Evolutionary conservation across 2,113 vertebrate genomes (phyloP).

Genomic region (Tetrax tetrax): DNA sequence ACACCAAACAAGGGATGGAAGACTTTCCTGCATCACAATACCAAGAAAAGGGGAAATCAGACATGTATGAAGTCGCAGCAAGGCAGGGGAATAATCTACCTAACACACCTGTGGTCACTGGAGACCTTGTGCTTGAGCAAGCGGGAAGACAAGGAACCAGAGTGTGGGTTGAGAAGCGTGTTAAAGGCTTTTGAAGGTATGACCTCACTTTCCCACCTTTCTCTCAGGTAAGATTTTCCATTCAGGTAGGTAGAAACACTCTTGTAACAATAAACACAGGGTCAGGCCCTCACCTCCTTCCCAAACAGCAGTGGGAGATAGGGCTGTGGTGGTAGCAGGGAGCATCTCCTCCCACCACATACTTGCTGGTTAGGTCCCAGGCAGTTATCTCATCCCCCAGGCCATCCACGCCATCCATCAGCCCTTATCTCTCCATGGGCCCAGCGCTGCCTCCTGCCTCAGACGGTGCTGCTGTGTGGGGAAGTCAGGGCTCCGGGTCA

Average conservation of each 20-base stretch:
- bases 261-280: background rate
- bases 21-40: background rate
- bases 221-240: background rate
- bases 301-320: background rate
- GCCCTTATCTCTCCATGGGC: background rate
- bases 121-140: fast-evolving
- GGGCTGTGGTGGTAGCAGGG: background rate
- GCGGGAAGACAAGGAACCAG: background rate
- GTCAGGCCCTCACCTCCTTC: background rate
- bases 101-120: fast-evolving
- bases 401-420: background rate
- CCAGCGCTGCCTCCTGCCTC: fast-evolving
- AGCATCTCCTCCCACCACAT: conserved; percentile 17
- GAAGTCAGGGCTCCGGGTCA: fast-evolving
- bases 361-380: background rate
- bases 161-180: fast-evolving
- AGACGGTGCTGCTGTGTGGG: fast-evolving
- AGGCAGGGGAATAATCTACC: background rate
- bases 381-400: background rate
- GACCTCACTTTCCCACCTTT: background rate
- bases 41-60: background rate
- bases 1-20: background rate
- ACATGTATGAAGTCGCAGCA: background rate
- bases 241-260: background rate
- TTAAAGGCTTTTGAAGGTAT: background rate